Conservation (phyloP, 2,113 vertebrate genomes). For the Scatophagus argus region DNA sequence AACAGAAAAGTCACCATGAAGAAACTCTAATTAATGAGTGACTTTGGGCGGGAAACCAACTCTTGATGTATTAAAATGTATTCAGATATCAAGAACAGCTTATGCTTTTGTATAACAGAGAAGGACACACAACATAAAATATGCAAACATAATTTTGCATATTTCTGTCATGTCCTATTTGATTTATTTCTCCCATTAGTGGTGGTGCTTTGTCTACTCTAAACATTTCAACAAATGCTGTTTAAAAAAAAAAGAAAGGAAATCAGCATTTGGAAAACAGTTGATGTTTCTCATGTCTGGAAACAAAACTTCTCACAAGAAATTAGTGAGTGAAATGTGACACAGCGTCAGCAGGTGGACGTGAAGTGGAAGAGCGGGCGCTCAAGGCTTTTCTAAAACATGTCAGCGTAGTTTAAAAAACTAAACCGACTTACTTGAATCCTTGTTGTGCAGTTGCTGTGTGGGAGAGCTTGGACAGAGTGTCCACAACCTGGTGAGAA, state of each 20-base stretch:
- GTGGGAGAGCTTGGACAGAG: constrained; percentile 91
- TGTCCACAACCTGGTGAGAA: constrained; percentile 91
- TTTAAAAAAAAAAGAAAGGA: background rate
- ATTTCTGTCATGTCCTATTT: background rate
- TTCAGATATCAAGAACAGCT: background rate
- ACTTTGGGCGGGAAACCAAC: background rate
- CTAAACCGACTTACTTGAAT: constrained; percentile 91
- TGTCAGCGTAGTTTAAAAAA: too few relatives aligned
- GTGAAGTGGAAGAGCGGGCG: background rate
- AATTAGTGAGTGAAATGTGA: background rate
- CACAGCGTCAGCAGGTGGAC: background rate
- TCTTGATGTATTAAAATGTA: constrained; percentile 15
- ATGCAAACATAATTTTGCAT: too few relatives aligned
- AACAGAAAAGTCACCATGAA: background rate
- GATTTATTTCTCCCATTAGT: background rate
- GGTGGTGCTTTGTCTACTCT: background rate
- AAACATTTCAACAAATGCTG: background rate
- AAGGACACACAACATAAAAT: too few relatives aligned
- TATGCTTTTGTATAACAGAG: background rate
- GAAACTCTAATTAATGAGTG: background rate
- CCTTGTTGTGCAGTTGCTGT: constrained; percentile 86
- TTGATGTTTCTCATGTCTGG: background rate
- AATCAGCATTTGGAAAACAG: background rate
- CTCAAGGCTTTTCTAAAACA: background rate
- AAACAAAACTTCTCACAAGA: background rate